These are phyloP conservation scores for Apis cerana DNA, from an alignment of 1,140 invertebrate species.

Conservation along the genomic window DNA sequence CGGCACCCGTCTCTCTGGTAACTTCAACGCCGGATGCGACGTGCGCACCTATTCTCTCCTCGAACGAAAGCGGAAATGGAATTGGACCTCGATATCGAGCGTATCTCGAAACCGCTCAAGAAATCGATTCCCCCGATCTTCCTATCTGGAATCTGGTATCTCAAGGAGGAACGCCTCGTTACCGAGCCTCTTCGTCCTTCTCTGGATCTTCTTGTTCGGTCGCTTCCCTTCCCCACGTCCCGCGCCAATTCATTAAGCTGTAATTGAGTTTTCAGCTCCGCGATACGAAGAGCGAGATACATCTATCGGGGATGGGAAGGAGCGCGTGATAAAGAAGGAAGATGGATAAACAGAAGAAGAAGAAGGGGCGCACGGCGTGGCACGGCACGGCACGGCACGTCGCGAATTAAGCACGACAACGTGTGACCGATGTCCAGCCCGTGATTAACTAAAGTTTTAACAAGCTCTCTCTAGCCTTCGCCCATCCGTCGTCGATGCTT, in stretches of 20 bases:
- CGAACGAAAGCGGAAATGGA: too few species aligned
- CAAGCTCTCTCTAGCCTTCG: constrained; percentile 65
- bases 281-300: constrained; percentile 74
- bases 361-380: constrained; percentile 6
- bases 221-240: constrained; percentile 12
- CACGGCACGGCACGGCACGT: constrained; percentile 46
- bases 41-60: too few species aligned
- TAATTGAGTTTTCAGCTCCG: constrained; percentile 79
- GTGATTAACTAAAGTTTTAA: constrained; percentile 78
- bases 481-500: neutral
- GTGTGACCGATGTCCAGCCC: constrained; percentile 75
- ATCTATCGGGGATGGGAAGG: constrained; percentile 64
- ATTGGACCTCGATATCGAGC: neutral
- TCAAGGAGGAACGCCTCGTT: constrained; percentile 66
- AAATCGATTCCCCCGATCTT: constrained; percentile 61
- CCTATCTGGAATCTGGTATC: constrained; percentile 61
- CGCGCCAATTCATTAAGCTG: constrained; percentile 77
- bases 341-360: constrained; percentile 34
- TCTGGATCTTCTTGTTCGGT: constrained; percentile 27
- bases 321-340: constrained; percentile 51
- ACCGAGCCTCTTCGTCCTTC: constrained; percentile 50
- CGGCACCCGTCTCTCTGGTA: neutral
- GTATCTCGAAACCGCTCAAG: constrained; percentile 37
- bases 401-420: constrained; percentile 76
- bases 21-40: constrained; percentile 26